These are phyloP conservation scores for Rynchops niger DNA, from an alignment of 2,113 vertebrate species.

Conservation along the genomic window DNA sequence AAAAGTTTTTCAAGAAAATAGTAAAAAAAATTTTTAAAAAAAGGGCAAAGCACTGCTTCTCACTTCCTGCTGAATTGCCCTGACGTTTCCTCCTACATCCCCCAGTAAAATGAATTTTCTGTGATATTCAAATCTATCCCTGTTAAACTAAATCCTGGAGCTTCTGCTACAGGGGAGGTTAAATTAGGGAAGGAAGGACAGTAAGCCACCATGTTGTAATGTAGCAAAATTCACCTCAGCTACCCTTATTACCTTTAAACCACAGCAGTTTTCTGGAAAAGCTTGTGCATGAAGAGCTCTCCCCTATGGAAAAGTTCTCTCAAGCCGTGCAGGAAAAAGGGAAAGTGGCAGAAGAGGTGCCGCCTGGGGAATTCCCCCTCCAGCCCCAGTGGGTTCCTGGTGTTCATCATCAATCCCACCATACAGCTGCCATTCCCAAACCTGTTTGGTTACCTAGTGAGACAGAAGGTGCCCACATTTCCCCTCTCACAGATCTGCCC, in stretches of 20 bases:
- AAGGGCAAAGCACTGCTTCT: not conserved
- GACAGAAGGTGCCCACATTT: not conserved
- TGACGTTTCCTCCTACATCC: accelerated
- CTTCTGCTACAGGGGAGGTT: not conserved
- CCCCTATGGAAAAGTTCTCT: accelerated
- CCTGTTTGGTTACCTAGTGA: accelerated
- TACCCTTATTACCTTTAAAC: not conserved
- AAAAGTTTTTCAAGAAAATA: not conserved
- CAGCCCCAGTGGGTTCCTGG: not conserved
- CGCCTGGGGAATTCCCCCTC: not conserved
- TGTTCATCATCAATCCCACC: too few relatives aligned
- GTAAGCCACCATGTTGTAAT: not conserved
- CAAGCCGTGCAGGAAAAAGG: not conserved
- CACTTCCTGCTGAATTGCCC: not conserved
- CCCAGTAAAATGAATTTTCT: not conserved
- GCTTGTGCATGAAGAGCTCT: not conserved
- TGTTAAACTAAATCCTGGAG: not conserved
- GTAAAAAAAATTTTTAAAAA: not conserved
- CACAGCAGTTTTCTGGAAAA: not conserved
- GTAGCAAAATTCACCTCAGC: not conserved
- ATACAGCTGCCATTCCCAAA: not conserved
- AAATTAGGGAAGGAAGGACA: not conserved
- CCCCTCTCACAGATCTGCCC: not conserved
- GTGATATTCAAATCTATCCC: not conserved
- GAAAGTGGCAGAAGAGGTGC: not conserved